Evolutionary conservation across 1,140 invertebrate genomes (phyloP).

Genomic region (Trialeurodes vaporariorum): DNA sequence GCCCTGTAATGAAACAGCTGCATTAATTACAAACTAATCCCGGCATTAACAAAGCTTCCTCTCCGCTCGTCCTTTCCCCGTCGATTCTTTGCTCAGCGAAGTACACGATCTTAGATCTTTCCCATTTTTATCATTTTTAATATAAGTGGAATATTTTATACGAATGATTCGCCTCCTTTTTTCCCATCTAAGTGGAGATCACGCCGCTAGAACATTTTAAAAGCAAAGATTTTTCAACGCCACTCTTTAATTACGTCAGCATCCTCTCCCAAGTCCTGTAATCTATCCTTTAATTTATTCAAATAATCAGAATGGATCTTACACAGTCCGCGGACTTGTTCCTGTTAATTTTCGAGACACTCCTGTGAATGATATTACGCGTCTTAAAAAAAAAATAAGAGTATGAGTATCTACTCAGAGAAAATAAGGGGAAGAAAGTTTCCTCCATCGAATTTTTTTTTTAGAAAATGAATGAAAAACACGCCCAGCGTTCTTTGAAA

Average conservation of each 20-base stretch:
- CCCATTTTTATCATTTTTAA: neutral
- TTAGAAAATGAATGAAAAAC: no score
- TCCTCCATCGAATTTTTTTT: no score
- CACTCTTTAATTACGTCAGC: neutral
- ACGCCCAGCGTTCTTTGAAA: no score
- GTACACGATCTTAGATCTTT: neutral
- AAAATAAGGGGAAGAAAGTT: no score
- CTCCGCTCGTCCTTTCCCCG: neutral
- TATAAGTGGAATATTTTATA: neutral
- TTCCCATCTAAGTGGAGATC: neutral
- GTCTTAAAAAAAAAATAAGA: no score
- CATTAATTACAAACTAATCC: conserved; percentile 1
- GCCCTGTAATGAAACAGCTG: neutral
- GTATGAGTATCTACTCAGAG: no score
- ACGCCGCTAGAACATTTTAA: neutral
- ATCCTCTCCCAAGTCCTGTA: neutral
- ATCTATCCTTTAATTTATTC: neutral
- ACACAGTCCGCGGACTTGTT: neutral
- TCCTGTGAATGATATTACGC: neutral
- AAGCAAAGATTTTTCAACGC: neutral
- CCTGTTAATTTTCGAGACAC: neutral
- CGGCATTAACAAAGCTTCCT: neutral
- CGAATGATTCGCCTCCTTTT: neutral
- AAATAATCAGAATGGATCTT: neutral
- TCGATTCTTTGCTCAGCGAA: neutral